A percentile compares a stretch with the other conserved stretches of the same genome.
Conservation (phyloP, 2,888 invertebrate species). For the Agelastica alni region DNA sequence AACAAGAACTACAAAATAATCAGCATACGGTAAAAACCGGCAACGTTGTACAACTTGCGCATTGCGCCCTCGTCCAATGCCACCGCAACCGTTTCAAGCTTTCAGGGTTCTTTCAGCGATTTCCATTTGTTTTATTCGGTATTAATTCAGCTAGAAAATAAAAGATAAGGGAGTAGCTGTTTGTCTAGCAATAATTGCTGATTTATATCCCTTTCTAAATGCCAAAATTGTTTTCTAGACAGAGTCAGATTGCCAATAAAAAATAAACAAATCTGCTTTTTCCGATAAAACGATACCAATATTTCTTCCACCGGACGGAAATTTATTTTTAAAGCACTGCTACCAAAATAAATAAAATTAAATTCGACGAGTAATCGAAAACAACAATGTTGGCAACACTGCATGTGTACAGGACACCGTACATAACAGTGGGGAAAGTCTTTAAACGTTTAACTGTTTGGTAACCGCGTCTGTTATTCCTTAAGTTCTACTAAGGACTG, state of each 20-base stretch:
- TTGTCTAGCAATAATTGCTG: constrained; percentile 14
- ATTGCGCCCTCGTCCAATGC: constrained; percentile 41
- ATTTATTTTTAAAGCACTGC: too few species aligned
- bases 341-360: too few species aligned
- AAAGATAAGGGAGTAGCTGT: constrained; percentile 19
- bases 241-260: not conserved
- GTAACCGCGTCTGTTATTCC: too few species aligned
- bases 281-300: not conserved
- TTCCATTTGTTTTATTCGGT: constrained; percentile 35
- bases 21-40: too few species aligned
- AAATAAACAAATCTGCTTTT: constrained; percentile 1
- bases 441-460: too few species aligned
- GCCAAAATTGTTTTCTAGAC: constrained; percentile 5
- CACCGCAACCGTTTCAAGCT: constrained; percentile 22
- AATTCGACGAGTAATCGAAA: too few species aligned
- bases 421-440: too few species aligned
- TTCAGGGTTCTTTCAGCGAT: constrained; percentile 33
- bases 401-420: too few species aligned
- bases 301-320: not conserved
- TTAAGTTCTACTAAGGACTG: too few species aligned
- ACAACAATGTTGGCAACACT: too few species aligned
- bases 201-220: constrained; percentile 9
- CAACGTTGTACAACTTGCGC: constrained; percentile 36
- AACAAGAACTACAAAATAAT: too few species aligned
- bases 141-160: constrained; percentile 37